These are phyloP conservation scores for Hypomecis atomaria DNA, from an alignment of 2,888 invertebrate species.

Conservation along the genomic window DNA sequence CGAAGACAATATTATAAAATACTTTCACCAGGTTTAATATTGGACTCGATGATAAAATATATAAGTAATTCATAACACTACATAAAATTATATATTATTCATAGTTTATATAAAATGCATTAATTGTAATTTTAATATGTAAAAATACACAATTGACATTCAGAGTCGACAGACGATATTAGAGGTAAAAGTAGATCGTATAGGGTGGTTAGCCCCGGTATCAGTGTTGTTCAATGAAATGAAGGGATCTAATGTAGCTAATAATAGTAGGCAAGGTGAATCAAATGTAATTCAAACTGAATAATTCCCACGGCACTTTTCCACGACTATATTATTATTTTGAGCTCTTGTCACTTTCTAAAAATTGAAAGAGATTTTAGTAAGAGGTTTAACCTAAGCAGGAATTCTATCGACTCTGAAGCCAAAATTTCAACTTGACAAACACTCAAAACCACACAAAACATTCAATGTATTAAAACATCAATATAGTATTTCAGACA, in stretches of 20 bases:
- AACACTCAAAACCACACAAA: conserved; percentile 16
- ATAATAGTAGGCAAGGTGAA: too few species aligned
- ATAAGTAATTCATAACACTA: conserved; percentile 28
- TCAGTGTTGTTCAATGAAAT: too few species aligned
- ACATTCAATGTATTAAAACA: conserved; percentile 22
- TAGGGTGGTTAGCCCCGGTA: too few species aligned
- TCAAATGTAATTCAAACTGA: too few species aligned
- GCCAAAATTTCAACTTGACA: conserved; percentile 11
- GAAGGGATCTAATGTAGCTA: too few species aligned
- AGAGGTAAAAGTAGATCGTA: too few species aligned
- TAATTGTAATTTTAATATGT: conserved; percentile 23
- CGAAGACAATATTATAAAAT: conserved; percentile 31
- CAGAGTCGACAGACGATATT: conserved; percentile 14
- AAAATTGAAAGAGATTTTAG: too few species aligned
- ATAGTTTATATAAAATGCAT: conserved; percentile 35
- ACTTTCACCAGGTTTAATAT: conserved; percentile 19
- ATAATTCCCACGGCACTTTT: too few species aligned
- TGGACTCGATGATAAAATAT: conserved; percentile 29
- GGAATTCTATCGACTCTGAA: conserved; percentile 16
- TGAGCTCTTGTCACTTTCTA: too few species aligned
- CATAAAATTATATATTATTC: conserved; percentile 22
- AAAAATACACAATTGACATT: conserved; percentile 26
- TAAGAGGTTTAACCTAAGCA: background rate
- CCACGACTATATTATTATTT: too few species aligned
- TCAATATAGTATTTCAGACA: conserved; percentile 8